Evolutionary conservation across 2,888 invertebrate genomes (phyloP).

Genomic region (Beris morrisii): DNA sequence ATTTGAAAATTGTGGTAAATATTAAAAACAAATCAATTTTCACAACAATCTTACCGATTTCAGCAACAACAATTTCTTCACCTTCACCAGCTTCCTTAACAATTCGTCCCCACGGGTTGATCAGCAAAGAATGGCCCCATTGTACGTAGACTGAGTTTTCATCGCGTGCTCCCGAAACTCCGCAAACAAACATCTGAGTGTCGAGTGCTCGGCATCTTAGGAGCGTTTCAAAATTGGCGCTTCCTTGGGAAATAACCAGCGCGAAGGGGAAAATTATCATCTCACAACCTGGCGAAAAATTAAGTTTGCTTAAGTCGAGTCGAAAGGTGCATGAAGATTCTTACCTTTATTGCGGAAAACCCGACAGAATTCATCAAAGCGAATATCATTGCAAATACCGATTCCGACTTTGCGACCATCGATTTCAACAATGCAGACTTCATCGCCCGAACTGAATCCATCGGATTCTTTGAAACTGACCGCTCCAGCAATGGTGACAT

Average conservation of each 20-base stretch:
- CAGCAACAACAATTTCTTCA: constrained; percentile 71
- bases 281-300: constrained; percentile 68
- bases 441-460: constrained; percentile 73
- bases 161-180: constrained; percentile 82
- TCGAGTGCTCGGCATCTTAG: constrained; percentile 81
- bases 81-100: constrained; percentile 68
- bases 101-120: constrained; percentile 78
- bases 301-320: neutral
- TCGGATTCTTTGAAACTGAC: constrained; percentile 90
- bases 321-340: constrained; percentile 9
- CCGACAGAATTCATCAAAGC: constrained; percentile 86
- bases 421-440: constrained; percentile 74
- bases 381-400: constrained; percentile 92
- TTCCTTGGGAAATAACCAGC: constrained; percentile 93
- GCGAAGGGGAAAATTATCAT: constrained; percentile 90
- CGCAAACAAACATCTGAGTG: constrained; percentile 85
- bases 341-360: constrained; percentile 65
- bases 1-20: neutral
- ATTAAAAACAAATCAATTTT: neutral
- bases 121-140: constrained; percentile 84
- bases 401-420: constrained; percentile 76
- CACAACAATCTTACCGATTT: constrained; percentile 65
- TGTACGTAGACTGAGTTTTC: constrained; percentile 77
- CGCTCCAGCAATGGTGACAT: constrained; percentile 87
- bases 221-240: constrained; percentile 88